Evolutionary conservation across 1,140 invertebrate species (phyloP), one percentile per base, ranked within the genome.

Genomic region (Trissolcus basalis): DNA sequence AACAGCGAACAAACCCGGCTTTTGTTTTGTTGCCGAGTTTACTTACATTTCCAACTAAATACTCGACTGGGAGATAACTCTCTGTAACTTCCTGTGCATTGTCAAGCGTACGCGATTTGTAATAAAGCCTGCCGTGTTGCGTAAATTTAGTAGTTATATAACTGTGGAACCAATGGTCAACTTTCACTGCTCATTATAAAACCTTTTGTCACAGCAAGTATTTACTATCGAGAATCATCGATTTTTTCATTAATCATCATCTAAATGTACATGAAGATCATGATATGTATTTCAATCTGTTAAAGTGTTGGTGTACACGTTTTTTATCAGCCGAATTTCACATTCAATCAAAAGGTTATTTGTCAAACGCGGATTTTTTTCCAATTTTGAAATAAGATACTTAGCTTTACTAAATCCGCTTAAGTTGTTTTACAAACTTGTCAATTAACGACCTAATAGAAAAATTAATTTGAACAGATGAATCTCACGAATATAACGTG

Each of bases 41-140:
- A 70, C 54, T 70, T 65, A 70, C 67, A 41, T 70, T 78, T 73
- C 15, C 50, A 70, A 64, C 75, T 64, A 73, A 73, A 69, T 59
- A 73, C 44, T 43, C 60, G 56, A 60, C 48, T 49, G 36, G 13
- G 51, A 65, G 69, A 73, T 73, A 69, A 65, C 60, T 69, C 54
- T 15, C 50, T 41, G 58, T 67, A 45, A 63, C 58, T 65, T 72
- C 49, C 67, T 56, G 33, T 11, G 32, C 67, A 77, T 73, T 78
- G 75, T 78, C 15, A 50, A 39, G 39, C 64, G 45, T 56, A 48
- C 48, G 65, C 58, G 45, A 70, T 70, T 69, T 69, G 64, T 72
- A 73, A 70, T 73, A 58, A 72, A 64, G 58, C 59, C 55, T 36
- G 54, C 50, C 11, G 49, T 69, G 63, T 3, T 27, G 36, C 54